A percentile compares a stretch with the other conserved stretches of the same genome.
Evolutionary conservation across 2,888 invertebrate species (phyloP).

Genomic region (Xiphydria camelus): DNA sequence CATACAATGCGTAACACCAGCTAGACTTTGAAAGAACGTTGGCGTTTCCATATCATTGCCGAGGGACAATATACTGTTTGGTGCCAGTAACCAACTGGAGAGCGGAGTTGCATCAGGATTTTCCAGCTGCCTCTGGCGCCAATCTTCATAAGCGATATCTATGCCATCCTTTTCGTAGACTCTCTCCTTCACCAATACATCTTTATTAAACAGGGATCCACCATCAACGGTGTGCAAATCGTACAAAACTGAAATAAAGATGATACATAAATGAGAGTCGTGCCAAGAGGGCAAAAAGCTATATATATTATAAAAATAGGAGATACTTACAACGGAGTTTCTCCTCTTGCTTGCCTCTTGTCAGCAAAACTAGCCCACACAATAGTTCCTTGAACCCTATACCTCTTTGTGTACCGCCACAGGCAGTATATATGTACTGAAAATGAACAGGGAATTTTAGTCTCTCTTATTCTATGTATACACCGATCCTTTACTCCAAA

Average conservation of each 20-base stretch:
- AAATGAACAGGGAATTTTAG: slow-evolving; percentile 37
- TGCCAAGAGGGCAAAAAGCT: too few species aligned
- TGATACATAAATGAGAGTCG: background rate
- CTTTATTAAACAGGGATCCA: slow-evolving; percentile 57
- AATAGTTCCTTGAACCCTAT: slow-evolving; percentile 81
- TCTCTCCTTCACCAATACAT: slow-evolving; percentile 58
- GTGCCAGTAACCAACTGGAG: slow-evolving; percentile 80
- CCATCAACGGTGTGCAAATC: slow-evolving; percentile 60
- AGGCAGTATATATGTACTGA: slow-evolving; percentile 76
- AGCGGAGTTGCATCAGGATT: slow-evolving; percentile 79
- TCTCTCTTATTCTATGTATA: too few species aligned
- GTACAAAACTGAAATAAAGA: slow-evolving; percentile 58
- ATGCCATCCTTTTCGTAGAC: slow-evolving; percentile 7
- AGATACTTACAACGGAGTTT: slow-evolving; percentile 74
- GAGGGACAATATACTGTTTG: slow-evolving; percentile 69
- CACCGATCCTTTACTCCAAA: too few species aligned
- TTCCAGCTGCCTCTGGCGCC: slow-evolving; percentile 76
- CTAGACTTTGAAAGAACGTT: slow-evolving; percentile 91
- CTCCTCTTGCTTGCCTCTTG: slow-evolving; percentile 82
- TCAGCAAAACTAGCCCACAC: slow-evolving; percentile 83
- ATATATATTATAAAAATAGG: slow-evolving; percentile 2
- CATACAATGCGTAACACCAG: slow-evolving; percentile 82
- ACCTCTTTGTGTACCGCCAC: slow-evolving; percentile 82
- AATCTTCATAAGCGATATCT: slow-evolving; percentile 64
- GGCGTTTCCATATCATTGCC: slow-evolving; percentile 84